Conservation (phyloP, 2,797 vertebrate genomes). For the Champsocephalus gunnari region DNA sequence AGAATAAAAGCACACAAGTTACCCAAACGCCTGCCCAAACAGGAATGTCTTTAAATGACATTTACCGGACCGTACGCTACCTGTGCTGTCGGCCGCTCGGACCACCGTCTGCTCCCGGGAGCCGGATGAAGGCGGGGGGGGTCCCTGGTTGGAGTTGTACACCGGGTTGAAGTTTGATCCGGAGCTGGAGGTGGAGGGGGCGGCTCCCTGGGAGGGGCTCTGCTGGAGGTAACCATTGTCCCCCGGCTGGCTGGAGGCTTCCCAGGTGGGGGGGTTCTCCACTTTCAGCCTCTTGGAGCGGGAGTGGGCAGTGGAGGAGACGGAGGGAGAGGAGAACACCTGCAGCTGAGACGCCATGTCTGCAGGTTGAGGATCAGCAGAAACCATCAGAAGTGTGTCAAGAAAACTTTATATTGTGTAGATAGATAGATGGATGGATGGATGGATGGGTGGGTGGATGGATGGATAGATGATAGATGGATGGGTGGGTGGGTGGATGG, state of each 20-base stretch:
- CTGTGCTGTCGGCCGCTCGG: slow-evolving; percentile 94
- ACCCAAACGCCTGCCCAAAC: too few species aligned
- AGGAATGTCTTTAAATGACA: too few species aligned
- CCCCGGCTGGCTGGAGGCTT: slow-evolving; percentile 91
- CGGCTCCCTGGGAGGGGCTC: slow-evolving; percentile 85
- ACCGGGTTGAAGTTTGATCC: slow-evolving; percentile 84
- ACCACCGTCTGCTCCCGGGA: slow-evolving; percentile 89
- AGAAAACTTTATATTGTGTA: too few species aligned
- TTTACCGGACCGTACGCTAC: slow-evolving; percentile 42
- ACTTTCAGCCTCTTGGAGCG: slow-evolving; percentile 98
- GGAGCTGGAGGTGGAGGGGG: slow-evolving; percentile 89
- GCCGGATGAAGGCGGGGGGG: slow-evolving; percentile 76
- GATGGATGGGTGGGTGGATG: rapidly evolving
- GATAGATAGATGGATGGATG: too few species aligned
- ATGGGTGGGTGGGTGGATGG: rapidly evolving
- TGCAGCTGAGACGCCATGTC: slow-evolving; percentile 98
- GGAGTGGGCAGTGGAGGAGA: slow-evolving; percentile 97
- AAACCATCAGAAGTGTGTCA: not conserved
- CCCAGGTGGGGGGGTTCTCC: slow-evolving; percentile 94
- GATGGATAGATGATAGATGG: too few species aligned
- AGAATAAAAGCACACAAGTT: too few species aligned
- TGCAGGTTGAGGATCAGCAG: slow-evolving; percentile 54
- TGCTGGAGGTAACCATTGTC: slow-evolving; percentile 90
- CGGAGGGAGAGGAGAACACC: slow-evolving; percentile 96
- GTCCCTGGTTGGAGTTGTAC: slow-evolving; percentile 86